Base-by-base conservation (phyloP, 2,797 vertebrate species). In the Cebuella pygmaea region DNA sequence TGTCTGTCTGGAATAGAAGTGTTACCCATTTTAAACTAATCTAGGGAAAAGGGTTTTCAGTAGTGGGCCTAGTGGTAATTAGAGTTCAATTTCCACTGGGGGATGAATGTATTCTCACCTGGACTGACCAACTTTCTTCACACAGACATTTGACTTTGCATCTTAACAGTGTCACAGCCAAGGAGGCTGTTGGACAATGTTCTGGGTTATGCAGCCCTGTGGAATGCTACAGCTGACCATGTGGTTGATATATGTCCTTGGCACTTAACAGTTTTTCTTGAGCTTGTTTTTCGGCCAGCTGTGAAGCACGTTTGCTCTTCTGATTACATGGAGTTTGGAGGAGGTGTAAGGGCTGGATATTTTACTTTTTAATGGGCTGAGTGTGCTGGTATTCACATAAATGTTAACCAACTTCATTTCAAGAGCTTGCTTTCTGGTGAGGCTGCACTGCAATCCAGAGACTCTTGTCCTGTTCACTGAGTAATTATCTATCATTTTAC, bases 21-120 rank as follows among this genome's bases (percentile, higher is more conserved):
- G 12, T 92, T 93, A 70, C 7, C 52, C 85, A 24, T 89, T 91
- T 96, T 82, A 91, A 90, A 33, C 7, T 78, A 75, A 94, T 64
- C 59, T 36, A 17, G 15, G 57, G 80, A 93, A 82, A 92, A 93
- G 86, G 41, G 12, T 33, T 90, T 93, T 83, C 46, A 20, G 48
- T 88, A 75, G 67, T 12, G 36, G 33, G 30, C n/a, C 93, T 46
- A 88, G 44, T 72, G 81, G 67, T 57, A 93, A 80, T 78, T 70
- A 76, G 70, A 52, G 39, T 86, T 92, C 36, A 41, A 17, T 78
- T 93, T 94, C 90, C 24, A 26, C 52, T 70, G 19, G 27, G 57
- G 50, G 26, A 50, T 82, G 39, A 36, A 20, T 70, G 33, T 46
- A 26, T 67, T 44, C 7, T 94, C 80, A 30, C 52, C 19, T 17